Conservation (phyloP, 92 coral and sea anemone genomes). For the Epizoanthus scotinus region DNA sequence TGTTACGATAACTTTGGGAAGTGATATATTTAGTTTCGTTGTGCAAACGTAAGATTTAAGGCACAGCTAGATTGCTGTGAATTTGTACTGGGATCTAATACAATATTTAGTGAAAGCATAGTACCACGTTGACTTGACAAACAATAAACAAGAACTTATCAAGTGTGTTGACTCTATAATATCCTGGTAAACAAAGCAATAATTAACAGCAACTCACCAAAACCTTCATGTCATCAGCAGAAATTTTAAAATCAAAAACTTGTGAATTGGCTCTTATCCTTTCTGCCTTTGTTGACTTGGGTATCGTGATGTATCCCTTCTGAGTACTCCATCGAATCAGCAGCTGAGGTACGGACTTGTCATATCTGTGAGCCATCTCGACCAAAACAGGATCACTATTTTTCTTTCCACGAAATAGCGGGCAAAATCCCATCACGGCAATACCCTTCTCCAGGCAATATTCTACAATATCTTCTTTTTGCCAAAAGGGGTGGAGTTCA, state of each 20-base stretch:
- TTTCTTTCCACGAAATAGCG: conserved; percentile 63
- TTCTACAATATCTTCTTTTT: conserved; percentile 65
- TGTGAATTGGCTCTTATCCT: conserved; percentile 53
- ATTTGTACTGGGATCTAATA: too few species aligned
- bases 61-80: too few species aligned
- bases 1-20: too few species aligned
- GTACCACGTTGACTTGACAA: too few species aligned
- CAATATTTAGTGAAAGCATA: too few species aligned
- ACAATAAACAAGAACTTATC: neutral
- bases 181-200: too few species aligned
- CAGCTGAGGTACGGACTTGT: conserved; percentile 34
- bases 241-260: conserved; percentile 53
- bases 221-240: conserved; percentile 39
- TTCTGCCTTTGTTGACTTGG: conserved; percentile 29
- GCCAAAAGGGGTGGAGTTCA: conserved; percentile 76
- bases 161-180: neutral
- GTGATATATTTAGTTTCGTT: too few species aligned
- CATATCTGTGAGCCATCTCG: conserved; percentile 57
- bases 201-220: conserved; percentile 21
- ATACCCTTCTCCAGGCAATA: conserved; percentile 63
- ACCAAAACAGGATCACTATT: conserved; percentile 59
- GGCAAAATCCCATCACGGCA: conserved; percentile 67
- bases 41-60: too few species aligned
- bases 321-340: conserved; percentile 40
- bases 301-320: conserved; percentile 32